Evolutionary conservation across 2,113 vertebrate species (phyloP).

Genomic region (Catharus bicknelli): DNA sequence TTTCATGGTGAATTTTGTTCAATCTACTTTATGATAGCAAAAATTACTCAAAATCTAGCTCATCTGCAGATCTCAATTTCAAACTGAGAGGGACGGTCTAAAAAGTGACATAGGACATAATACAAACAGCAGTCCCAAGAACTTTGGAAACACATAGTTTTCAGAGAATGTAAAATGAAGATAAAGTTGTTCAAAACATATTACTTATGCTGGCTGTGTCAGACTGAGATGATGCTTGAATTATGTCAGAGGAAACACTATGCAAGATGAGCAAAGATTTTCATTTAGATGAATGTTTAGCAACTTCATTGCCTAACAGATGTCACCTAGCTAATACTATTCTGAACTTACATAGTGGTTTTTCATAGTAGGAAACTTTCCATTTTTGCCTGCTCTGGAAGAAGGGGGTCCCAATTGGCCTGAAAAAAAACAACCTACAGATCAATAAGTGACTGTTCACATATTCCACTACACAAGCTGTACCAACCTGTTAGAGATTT

Average conservation of each 20-base stretch:
- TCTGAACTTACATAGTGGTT: neutral
- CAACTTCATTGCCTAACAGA: neutral
- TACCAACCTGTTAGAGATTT: neutral
- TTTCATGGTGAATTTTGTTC: neutral
- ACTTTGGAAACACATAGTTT: neutral
- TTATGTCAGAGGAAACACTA: neutral
- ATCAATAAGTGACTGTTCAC: neutral
- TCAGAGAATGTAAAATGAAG: neutral
- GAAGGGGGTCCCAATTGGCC: accelerated
- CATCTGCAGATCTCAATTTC: neutral
- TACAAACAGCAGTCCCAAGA: neutral
- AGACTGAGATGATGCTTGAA: neutral
- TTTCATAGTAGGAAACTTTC: neutral
- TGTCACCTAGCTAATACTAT: neutral
- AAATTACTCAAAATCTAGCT: neutral
- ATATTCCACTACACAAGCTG: neutral
- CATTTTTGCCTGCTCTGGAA: neutral
- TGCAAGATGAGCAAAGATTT: neutral
- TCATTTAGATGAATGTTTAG: neutral
- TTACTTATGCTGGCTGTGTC: neutral
- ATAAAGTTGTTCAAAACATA: neutral
- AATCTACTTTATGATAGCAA: neutral
- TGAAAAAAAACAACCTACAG: neutral
- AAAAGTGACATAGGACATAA: neutral
- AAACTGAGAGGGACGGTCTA: neutral